Conservation (phyloP, 1,140 invertebrate species). For the Formica selysi region DNA sequence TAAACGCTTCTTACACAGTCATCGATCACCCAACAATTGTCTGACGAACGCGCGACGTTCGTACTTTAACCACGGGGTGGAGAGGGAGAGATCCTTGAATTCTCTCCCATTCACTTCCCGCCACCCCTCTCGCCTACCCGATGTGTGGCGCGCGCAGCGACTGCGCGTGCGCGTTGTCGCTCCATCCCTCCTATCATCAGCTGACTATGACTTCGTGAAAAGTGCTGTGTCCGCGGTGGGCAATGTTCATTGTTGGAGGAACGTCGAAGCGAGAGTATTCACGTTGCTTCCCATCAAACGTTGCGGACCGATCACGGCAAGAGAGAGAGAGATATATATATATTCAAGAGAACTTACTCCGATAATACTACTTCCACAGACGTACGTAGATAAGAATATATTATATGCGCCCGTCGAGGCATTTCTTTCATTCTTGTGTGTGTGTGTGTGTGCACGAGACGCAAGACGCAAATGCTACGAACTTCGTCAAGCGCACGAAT, state of each 20-base stretch:
- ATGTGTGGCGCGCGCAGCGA: not conserved
- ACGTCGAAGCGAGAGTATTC: conserved; percentile 87
- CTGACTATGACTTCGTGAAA: conserved; percentile 73
- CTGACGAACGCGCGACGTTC: conserved; percentile 55
- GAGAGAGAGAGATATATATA: not conserved
- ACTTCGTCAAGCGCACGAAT: too few relatives aligned
- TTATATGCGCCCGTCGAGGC: not conserved
- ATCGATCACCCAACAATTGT: conserved; percentile 78
- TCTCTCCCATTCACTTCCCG: too few relatives aligned
- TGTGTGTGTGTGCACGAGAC: too few relatives aligned
- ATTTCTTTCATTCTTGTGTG: too few relatives aligned
- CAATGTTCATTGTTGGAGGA: conserved; percentile 82
- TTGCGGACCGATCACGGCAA: not conserved
- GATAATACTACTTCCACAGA: conserved; percentile 4
- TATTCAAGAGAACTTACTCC: not conserved
- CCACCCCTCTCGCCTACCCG: not conserved
- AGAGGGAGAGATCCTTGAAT: not conserved
- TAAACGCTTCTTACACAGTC: conserved; percentile 73
- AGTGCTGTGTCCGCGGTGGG: conserved; percentile 19
- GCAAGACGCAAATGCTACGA: too few relatives aligned
- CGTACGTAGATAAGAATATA: conserved; percentile 24
- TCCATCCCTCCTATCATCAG: conserved; percentile 70
- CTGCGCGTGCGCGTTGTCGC: conserved; percentile 65
- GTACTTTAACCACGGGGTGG: conserved; percentile 45
- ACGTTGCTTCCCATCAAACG: conserved; percentile 79